Percentiles rank a stretch among this genome's conserved stretches.
phyloP scores from a whole-genome alignment of 2,113 vertebrate species.

The Zosterops lateralis region DNA sequence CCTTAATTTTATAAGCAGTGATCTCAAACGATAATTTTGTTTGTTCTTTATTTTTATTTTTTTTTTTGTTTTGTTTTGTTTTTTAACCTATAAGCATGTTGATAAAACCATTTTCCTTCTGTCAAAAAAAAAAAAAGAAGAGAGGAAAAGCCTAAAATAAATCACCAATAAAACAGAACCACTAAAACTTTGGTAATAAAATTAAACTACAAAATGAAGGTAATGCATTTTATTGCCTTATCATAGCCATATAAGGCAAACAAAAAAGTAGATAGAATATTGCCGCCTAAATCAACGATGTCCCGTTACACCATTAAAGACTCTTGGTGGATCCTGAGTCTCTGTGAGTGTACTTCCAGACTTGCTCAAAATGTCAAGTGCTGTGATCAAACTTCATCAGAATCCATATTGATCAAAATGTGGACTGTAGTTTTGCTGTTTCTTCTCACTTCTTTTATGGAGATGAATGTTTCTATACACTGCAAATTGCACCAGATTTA shows the following conservation, averaged over 20 bases:
- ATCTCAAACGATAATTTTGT: not conserved
- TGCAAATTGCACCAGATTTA: not conserved
- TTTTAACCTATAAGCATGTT: not conserved
- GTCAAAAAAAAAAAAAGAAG: not conserved
- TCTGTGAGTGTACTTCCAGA: not conserved
- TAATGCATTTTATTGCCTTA: not conserved
- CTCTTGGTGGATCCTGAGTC: not conserved
- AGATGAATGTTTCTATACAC: slow-evolving; percentile 15
- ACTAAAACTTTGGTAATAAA: not conserved
- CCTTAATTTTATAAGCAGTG: not conserved
- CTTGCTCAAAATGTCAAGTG: slow-evolving; percentile 16
- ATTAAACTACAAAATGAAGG: not conserved
- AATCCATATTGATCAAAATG: slow-evolving; percentile 38
- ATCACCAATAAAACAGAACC: not conserved
- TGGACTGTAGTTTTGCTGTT: not conserved
- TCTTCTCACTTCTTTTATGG: not conserved
- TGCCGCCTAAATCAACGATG: not conserved
- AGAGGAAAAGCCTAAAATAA: not conserved
- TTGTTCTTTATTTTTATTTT: not conserved
- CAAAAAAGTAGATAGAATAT: not conserved
- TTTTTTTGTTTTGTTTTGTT: not conserved
- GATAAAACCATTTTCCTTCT: not conserved
- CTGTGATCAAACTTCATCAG: slow-evolving; percentile 30
- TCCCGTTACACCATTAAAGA: not conserved
- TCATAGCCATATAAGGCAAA: not conserved